Evolutionary conservation across 2,888 invertebrate species (phyloP).

Genomic region (Noctua fimbriata): DNA sequence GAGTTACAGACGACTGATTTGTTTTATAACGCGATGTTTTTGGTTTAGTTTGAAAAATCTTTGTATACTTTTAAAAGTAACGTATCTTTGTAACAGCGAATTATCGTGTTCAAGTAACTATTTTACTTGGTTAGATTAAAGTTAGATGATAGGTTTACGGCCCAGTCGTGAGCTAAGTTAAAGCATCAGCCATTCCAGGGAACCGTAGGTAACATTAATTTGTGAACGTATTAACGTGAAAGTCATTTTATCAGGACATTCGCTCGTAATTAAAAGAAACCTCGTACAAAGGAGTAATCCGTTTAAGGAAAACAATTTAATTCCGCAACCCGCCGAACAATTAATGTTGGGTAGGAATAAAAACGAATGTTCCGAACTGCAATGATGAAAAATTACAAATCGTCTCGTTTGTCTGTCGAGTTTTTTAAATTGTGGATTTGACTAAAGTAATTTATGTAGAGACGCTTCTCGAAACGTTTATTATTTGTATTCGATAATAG

Average conservation of each 20-base stretch:
- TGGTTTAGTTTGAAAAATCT: background rate
- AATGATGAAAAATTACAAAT: slow-evolving; percentile 59
- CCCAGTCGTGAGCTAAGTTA: slow-evolving; percentile 1
- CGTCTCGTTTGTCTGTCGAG: slow-evolving; percentile 39
- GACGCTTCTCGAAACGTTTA: background rate
- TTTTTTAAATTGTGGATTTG: slow-evolving; percentile 47
- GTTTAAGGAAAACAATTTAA: slow-evolving; percentile 80
- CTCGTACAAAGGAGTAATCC: slow-evolving; percentile 73
- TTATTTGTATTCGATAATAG: too few species aligned
- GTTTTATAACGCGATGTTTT: slow-evolving; percentile 16
- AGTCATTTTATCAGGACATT: slow-evolving; percentile 72
- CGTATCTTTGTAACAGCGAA: background rate
- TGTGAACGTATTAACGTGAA: slow-evolving; percentile 70
- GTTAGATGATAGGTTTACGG: slow-evolving; percentile 5
- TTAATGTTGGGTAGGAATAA: slow-evolving; percentile 72
- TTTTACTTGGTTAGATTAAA: background rate
- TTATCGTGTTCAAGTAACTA: background rate
- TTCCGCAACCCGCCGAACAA: slow-evolving; percentile 73
- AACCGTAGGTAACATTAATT: slow-evolving; percentile 59
- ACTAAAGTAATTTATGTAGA: slow-evolving; percentile 28
- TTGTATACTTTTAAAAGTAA: background rate
- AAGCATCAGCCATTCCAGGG: slow-evolving; percentile 14
- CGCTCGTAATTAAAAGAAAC: slow-evolving; percentile 77
- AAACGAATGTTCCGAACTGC: slow-evolving; percentile 65
- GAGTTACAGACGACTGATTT: slow-evolving; percentile 37